Evolutionary conservation across 2,888 invertebrate genomes (phyloP).

Genomic region (Philaethria dido): DNA sequence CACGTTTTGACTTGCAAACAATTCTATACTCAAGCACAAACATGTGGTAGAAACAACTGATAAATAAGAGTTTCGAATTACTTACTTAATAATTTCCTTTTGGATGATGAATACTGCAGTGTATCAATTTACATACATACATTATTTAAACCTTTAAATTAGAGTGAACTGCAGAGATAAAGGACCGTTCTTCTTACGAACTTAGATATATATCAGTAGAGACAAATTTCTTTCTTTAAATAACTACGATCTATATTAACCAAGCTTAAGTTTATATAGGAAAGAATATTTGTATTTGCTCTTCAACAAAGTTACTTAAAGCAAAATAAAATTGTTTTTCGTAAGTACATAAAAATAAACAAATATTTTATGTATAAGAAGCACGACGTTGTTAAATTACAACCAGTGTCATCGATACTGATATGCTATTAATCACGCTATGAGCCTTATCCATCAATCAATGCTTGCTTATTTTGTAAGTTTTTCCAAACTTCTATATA

Average conservation of each 20-base stretch:
- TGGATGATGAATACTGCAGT: constrained; percentile 27
- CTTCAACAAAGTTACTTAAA: no score
- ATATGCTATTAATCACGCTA: constrained; percentile 64
- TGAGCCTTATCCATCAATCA: constrained; percentile 46
- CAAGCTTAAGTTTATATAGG: no score
- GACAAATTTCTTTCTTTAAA: no score
- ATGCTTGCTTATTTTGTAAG: constrained; percentile 34
- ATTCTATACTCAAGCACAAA: not conserved
- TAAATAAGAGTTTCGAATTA: constrained; percentile 29
- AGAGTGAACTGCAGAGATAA: constrained; percentile 30
- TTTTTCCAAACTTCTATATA: constrained; percentile 24
- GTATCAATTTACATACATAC: constrained; percentile 31
- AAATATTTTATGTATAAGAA: constrained; percentile 25
- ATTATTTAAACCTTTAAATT: constrained; percentile 29
- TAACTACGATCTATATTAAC: no score
- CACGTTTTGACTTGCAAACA: not conserved
- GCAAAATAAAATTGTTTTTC: not conserved
- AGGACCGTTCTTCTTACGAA: constrained; percentile 18
- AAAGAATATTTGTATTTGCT: no score
- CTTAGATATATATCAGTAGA: not conserved
- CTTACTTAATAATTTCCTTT: constrained; percentile 30
- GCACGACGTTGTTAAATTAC: constrained; percentile 56
- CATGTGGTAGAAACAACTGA: constrained; percentile 27
- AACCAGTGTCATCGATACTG: constrained; percentile 66
- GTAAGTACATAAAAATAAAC: not conserved